Evolutionary conservation across 2,888 invertebrate genomes (phyloP).

Genomic region (Hemithea aestivaria): DNA sequence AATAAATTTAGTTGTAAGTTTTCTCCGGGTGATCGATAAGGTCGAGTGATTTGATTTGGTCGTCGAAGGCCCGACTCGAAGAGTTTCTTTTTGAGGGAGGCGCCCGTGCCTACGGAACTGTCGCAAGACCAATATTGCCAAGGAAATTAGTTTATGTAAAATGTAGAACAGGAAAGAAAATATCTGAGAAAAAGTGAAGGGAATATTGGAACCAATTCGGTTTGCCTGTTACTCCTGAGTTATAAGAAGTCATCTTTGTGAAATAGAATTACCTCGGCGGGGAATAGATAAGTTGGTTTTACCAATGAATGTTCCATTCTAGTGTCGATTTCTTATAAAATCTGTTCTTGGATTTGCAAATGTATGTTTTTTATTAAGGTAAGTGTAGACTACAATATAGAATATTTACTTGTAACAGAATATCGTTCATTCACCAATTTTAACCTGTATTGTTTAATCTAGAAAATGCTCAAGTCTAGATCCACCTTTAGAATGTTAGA

Average conservation of each 20-base stretch:
- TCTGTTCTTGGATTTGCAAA: too few relatives aligned
- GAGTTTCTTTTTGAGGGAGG: constrained; percentile 70
- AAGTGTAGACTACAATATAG: too few relatives aligned
- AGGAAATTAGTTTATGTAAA: constrained; percentile 79
- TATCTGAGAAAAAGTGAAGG: constrained; percentile 66
- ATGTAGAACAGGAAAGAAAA: constrained; percentile 75
- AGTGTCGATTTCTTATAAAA: too few relatives aligned
- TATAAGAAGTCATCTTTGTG: constrained; percentile 48
- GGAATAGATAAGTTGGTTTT: constrained; percentile 22
- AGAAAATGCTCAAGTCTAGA: too few relatives aligned
- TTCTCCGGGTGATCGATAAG: constrained; percentile 69
- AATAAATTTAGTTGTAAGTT: constrained; percentile 68
- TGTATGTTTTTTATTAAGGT: too few relatives aligned
- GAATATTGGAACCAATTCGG: constrained; percentile 70
- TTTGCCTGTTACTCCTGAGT: constrained; percentile 53
- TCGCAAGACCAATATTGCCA: constrained; percentile 76
- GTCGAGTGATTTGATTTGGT: constrained; percentile 76
- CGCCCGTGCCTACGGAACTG: constrained; percentile 71
- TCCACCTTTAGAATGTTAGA: too few relatives aligned
- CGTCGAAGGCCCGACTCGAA: constrained; percentile 58
- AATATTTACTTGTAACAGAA: too few relatives aligned
- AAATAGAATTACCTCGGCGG: constrained; percentile 46
- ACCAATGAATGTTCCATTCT: too few relatives aligned
- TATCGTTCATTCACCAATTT: too few relatives aligned
- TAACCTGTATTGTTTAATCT: too few relatives aligned